Conservation (phyloP, 2,888 invertebrate genomes). For the Caenorhabditis sp. region DNA sequence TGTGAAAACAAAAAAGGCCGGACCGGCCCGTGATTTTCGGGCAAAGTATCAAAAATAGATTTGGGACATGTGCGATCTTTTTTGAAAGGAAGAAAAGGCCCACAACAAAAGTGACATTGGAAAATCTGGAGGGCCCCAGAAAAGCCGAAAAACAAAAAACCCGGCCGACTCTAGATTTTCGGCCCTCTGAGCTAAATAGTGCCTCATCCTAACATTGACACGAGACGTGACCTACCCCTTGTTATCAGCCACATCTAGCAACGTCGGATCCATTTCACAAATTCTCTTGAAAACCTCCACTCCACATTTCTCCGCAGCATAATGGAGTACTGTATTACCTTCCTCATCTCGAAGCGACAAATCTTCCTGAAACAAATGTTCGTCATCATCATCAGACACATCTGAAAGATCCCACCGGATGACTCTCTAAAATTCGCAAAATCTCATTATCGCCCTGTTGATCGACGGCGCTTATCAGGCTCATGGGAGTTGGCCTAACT, state of each 20-base stretch:
- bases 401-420: constrained; percentile 16
- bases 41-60: too few species aligned
- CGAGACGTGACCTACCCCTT: constrained; percentile 80
- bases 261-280: constrained; percentile 81
- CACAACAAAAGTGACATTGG: too few species aligned
- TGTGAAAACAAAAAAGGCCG: too few species aligned
- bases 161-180: too few species aligned
- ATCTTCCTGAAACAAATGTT: not conserved
- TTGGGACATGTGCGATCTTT: too few species aligned
- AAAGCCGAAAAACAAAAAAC: too few species aligned
- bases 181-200: not conserved
- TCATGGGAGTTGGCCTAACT: constrained; percentile 3
- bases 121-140: too few species aligned
- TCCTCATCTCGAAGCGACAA: constrained; percentile 48
- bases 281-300: constrained; percentile 80
- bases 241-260: constrained; percentile 85
- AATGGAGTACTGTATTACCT: constrained; percentile 83
- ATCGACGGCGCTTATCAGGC: constrained; percentile 33
- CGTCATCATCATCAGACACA: constrained; percentile 7
- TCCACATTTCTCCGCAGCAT: constrained; percentile 81
- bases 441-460: constrained; percentile 25
- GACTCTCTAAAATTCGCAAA: constrained; percentile 21
- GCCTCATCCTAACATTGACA: too few species aligned
- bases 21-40: too few species aligned
- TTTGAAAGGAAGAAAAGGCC: too few species aligned